Conservation (phyloP, 2,797 vertebrate species). For the Sebastes miniatus region DNA sequence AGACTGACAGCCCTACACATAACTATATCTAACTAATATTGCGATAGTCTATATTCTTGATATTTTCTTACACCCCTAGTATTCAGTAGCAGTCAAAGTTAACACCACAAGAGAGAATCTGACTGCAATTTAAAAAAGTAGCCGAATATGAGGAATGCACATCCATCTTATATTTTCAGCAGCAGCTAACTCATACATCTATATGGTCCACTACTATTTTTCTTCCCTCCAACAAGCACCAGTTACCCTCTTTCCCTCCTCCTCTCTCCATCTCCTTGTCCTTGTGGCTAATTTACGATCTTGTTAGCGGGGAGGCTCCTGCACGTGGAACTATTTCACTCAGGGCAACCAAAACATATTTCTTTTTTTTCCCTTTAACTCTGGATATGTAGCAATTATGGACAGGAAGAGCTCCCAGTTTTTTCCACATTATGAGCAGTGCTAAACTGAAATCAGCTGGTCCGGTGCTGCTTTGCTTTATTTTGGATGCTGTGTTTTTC, state of each 20-base stretch:
- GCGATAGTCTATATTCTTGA: background rate
- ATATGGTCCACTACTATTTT: constrained; percentile 31
- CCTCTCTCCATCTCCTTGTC: constrained; percentile 17
- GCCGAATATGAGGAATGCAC: constrained; percentile 4
- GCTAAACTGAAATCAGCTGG: constrained; percentile 86
- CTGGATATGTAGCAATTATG: constrained; percentile 81
- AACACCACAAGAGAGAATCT: background rate
- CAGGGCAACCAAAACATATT: constrained; percentile 52
- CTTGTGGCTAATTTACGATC: constrained; percentile 65
- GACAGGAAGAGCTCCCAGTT: constrained; percentile 82
- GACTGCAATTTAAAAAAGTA: constrained; percentile 5
- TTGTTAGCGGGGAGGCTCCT: constrained; percentile 64
- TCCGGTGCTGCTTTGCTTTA: constrained; percentile 70
- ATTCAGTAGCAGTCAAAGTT: constrained; percentile 10
- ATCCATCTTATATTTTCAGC: constrained; percentile 27
- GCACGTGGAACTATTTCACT: constrained; percentile 65
- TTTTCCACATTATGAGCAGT: constrained; percentile 83
- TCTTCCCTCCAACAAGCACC: constrained; percentile 24
- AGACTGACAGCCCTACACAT: too few species aligned
- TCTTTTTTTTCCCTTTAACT: constrained; percentile 47
- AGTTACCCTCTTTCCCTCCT: background rate
- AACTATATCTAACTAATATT: background rate
- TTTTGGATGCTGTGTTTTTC: constrained; percentile 64
- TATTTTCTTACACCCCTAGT: too few species aligned
- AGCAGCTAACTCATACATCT: constrained; percentile 23